Percentiles rank a stretch among this genome's conserved stretches.
Evolutionary conservation across 2,113 vertebrate species (phyloP).

Genomic region (Tragulus kanchil): DNA sequence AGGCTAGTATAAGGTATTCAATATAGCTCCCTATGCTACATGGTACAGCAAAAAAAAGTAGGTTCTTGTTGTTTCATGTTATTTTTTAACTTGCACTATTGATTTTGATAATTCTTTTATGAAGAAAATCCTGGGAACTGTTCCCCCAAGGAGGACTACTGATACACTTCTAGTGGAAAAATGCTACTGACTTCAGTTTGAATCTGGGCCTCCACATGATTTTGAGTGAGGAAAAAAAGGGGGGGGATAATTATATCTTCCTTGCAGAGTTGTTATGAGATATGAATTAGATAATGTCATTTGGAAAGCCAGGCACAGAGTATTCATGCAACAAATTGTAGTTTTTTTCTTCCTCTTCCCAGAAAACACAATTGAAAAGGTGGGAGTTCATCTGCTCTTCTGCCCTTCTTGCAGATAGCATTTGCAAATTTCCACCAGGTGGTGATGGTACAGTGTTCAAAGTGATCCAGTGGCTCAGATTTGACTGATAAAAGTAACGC

Average conservation of each 20-base stretch:
- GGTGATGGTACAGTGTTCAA: neutral
- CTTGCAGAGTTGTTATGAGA: neutral
- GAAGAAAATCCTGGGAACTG: neutral
- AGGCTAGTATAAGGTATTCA: neutral
- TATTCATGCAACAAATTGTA: neutral
- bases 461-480: neutral
- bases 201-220: neutral
- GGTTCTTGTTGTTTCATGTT: neutral
- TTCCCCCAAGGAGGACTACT: neutral
- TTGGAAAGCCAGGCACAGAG: neutral
- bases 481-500: neutral
- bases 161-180: neutral
- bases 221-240: neutral
- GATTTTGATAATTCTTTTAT: neutral
- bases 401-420: neutral
- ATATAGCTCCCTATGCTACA: neutral
- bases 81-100: neutral
- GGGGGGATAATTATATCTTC: neutral
- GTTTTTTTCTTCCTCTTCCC: neutral
- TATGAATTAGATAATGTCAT: neutral
- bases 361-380: neutral
- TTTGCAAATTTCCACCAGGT: constrained; percentile 58
- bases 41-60: neutral
- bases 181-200: neutral
- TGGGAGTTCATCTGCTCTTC: neutral